These are phyloP conservation scores for Cygnus olor DNA, from an alignment of 2,797 vertebrate species.

Conservation along the genomic window DNA sequence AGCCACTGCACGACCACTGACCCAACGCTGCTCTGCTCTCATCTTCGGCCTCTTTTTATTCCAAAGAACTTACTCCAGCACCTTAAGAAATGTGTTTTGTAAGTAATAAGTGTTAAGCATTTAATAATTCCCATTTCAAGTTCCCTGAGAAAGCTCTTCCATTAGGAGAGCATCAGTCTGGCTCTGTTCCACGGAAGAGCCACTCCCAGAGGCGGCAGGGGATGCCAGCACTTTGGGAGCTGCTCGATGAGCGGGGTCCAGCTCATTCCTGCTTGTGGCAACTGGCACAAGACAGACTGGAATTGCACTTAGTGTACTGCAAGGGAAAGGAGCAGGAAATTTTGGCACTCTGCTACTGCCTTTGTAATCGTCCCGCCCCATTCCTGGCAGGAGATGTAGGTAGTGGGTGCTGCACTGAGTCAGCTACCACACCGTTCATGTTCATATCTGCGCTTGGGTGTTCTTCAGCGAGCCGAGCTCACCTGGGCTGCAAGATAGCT, in stretches of 20 bases:
- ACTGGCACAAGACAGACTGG: not conserved
- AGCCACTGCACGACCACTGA: not conserved
- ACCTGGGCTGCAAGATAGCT: not conserved
- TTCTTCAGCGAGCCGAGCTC: not conserved
- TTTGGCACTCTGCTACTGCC: not conserved
- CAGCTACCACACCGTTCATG: not conserved
- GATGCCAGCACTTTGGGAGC: not conserved
- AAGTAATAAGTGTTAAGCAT: not conserved
- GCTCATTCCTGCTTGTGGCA: not conserved
- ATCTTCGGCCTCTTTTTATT: not conserved
- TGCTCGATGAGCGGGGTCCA: not conserved
- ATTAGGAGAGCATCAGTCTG: not conserved
- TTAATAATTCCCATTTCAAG: constrained; percentile 32
- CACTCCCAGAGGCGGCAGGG: not conserved
- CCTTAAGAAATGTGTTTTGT: not conserved
- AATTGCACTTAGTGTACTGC: not conserved
- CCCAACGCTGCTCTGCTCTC: not conserved
- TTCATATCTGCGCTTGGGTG: not conserved
- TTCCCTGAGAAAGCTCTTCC: not conserved
- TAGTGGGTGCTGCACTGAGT: not conserved
- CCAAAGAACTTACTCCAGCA: not conserved
- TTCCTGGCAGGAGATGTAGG: not conserved
- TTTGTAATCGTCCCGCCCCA: not conserved
- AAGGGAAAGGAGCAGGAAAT: not conserved
- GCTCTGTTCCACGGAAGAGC: not conserved